Evolutionary conservation across 2,888 invertebrate genomes (phyloP).

Genomic region (Hemithea aestivaria): DNA sequence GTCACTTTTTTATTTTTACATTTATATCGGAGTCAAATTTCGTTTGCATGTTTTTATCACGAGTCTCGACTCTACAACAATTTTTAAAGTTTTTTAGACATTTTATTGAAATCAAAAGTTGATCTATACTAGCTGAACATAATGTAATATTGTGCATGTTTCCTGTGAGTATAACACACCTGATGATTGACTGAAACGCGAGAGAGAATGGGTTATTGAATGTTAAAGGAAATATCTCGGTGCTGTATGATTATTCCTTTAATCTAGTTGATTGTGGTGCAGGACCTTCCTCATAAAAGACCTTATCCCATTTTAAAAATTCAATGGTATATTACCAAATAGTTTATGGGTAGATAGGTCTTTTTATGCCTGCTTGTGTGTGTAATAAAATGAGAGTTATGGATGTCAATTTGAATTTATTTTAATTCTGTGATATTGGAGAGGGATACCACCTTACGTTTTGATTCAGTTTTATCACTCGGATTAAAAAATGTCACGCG

Average conservation of each 20-base stretch:
- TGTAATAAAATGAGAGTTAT: constrained; percentile 48
- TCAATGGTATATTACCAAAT: neutral
- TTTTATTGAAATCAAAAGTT: constrained; percentile 16
- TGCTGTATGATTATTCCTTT: neutral
- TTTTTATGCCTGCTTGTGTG: constrained; percentile 23
- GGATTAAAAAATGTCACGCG: constrained; percentile 34
- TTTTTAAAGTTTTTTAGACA: constrained; percentile 17
- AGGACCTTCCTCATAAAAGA: neutral
- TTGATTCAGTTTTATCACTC: constrained; percentile 48
- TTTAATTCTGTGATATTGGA: constrained; percentile 73
- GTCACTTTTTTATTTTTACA: constrained; percentile 25
- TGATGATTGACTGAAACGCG: neutral
- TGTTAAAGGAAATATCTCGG: neutral
- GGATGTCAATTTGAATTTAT: constrained; percentile 53
- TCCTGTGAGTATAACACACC: neutral
- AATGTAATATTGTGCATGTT: neutral
- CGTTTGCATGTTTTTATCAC: constrained; percentile 17
- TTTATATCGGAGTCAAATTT: constrained; percentile 14
- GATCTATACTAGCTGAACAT: neutral
- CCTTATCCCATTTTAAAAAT: neutral
- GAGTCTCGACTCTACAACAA: constrained; percentile 3
- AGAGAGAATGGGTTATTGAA: neutral
- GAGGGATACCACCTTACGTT: constrained; percentile 57
- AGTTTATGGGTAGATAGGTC: constrained; percentile 1
- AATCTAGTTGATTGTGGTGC: neutral